Base-by-base conservation (phyloP, 2,888 invertebrate genomes). In the Sisyra nigra region DNA sequence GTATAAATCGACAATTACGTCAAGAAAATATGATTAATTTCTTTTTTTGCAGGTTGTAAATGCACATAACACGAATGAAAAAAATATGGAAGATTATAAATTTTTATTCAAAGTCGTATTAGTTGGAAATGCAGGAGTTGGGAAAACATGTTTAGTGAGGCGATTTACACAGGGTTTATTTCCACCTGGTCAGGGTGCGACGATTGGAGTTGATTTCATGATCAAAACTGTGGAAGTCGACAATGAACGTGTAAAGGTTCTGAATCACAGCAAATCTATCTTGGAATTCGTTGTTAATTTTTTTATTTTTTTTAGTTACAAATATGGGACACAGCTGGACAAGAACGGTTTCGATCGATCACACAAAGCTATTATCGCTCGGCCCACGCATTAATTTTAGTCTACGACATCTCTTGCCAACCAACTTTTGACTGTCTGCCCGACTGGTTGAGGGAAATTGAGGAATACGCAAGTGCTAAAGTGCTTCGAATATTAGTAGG, bases 171-270 rank as follows among this genome's bases (percentile, higher is more conserved):
- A 97, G 74, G 96, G 96, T 2, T 67, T 96, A 40, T 97, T 97
- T 67, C 96, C 96, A 41, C 94, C 94, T 29, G 96, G 96, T 10
- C 96, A 97, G 68, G 94, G 94, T 52, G 96, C 96, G 44, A 97
- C 96, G 3, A 97, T 97, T 55, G 96, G 96, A 45, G 96, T 97
- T 18, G 97, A 97, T 71, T 97, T 97, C 63, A 94, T 97, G 94
- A 96, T 97, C 48, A 97, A 97, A 69, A 94, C 94, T 42, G 91
- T 97, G 7, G 93, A 94, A 72, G 88, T 97, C 45, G 93, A 89
- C 55, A 87, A 87, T 57, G 88, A 89, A 65, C 88, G 87, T 78
- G 85, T 91, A 54, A 91, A 91, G 76, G 86, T 87, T 68, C 63
- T n/a, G n/a, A 24, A 24, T 7, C 24, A 5, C 24, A 7, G 32